Conservation (phyloP, 2,113 vertebrate genomes). For the Cynopterus brachyotis region DNA sequence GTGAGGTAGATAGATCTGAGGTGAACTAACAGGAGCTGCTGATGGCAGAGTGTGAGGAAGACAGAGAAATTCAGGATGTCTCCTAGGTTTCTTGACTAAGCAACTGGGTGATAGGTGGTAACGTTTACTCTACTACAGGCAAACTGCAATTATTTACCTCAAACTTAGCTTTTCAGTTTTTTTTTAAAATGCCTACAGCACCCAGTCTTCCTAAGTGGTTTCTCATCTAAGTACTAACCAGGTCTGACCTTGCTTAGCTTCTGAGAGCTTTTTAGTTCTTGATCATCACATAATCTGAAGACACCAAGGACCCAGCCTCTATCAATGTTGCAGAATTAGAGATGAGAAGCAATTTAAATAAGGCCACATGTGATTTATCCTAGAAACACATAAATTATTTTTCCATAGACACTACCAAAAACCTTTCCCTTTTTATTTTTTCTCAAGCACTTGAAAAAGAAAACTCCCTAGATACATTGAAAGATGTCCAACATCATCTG, state of each 20-base stretch:
- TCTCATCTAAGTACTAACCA: too few species aligned
- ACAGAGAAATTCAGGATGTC: neutral
- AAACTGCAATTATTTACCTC: neutral
- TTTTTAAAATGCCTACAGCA: too few species aligned
- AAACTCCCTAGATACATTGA: neutral
- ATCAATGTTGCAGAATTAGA: neutral
- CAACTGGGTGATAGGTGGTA: neutral
- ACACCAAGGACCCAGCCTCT: neutral
- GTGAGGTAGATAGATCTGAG: neutral
- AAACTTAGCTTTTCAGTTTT: neutral
- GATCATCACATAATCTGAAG: neutral
- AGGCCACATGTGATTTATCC: neutral
- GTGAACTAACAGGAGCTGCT: neutral
- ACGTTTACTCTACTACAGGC: neutral
- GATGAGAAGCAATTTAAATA: neutral
- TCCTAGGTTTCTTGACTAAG: neutral
- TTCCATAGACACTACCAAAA: neutral
- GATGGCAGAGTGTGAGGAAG: neutral
- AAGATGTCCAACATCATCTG: neutral
- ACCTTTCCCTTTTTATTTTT: neutral
- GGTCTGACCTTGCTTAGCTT: too few species aligned
- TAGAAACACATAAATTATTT: conserved; percentile 22
- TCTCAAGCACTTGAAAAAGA: conserved; percentile 14
- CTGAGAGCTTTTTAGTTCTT: neutral
- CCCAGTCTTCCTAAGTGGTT: too few species aligned